A percentile compares a stretch with the other conserved stretches of the same genome.
Evolutionary conservation across 2,888 invertebrate genomes (phyloP).

Genomic region (Cantharis rustica): DNA sequence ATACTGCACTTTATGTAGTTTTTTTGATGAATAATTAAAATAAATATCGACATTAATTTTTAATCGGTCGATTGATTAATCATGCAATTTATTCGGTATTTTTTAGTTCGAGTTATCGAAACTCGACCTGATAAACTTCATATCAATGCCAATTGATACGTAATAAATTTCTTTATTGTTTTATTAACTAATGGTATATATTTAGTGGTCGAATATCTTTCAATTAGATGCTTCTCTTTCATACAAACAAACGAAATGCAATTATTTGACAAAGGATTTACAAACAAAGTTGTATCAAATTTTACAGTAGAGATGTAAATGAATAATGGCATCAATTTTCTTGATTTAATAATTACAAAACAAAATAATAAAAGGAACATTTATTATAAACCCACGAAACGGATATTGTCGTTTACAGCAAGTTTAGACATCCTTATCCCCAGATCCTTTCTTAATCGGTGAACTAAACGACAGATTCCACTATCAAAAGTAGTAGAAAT

Average conservation of each 20-base stretch:
- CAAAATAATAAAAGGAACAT: neutral
- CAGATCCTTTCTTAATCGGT: neutral
- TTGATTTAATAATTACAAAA: neutral
- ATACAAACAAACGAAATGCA: neutral
- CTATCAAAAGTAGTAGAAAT: neutral
- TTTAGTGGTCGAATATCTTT: neutral
- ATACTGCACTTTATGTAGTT: neutral
- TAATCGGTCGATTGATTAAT: neutral
- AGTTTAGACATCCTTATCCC: neutral
- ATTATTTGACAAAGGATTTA: neutral
- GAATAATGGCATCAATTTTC: neutral
- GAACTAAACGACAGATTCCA: neutral
- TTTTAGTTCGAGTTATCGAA: neutral
- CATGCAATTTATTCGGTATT: neutral
- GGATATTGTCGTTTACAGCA: neutral
- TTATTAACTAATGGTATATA: neutral
- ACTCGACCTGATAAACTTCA: neutral
- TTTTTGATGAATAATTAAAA: neutral
- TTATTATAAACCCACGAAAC: neutral
- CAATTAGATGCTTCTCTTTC: neutral
- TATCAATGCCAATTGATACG: neutral
- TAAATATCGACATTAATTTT: neutral
- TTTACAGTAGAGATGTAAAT: neutral
- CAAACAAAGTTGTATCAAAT: neutral
- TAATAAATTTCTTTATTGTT: neutral